Percentiles rank a stretch among this genome's conserved stretches.
phyloP scores from a whole-genome alignment of 2,113 vertebrate genomes.

The Marmota flaviventris region DNA sequence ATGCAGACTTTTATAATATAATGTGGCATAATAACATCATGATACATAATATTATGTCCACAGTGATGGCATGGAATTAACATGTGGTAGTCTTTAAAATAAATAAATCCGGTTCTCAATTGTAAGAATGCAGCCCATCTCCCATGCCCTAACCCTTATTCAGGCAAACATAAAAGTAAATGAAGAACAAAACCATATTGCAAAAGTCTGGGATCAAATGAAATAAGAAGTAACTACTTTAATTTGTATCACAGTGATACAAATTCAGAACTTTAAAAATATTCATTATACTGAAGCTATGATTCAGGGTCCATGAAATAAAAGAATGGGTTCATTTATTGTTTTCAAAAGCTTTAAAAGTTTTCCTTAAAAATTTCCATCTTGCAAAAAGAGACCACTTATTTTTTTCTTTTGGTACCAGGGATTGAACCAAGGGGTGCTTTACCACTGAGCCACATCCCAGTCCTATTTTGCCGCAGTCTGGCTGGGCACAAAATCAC shows the following conservation, averaged over 20 bases:
- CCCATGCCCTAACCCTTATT: background rate
- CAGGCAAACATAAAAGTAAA: background rate
- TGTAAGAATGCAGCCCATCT: background rate
- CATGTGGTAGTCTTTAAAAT: background rate
- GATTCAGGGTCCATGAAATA: background rate
- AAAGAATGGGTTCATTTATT: background rate
- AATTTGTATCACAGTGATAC: background rate
- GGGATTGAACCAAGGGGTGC: too few relatives aligned
- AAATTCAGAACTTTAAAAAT: slow-evolving; percentile 35
- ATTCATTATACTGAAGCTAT: background rate
- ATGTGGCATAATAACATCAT: background rate
- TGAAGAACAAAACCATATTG: background rate
- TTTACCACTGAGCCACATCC: too few relatives aligned
- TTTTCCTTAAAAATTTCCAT: background rate
- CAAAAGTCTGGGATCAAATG: background rate
- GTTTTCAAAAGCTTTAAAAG: background rate
- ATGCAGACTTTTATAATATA: background rate
- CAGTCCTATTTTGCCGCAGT: too few relatives aligned
- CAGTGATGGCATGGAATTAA: background rate
- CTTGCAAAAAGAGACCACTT: background rate
- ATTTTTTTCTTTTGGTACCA: background rate
- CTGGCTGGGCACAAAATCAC: too few relatives aligned
- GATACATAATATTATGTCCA: background rate
- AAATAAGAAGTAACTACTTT: background rate
- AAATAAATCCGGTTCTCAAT: background rate